phyloP scores from a whole-genome alignment of 2,888 invertebrate species.

The Tuberolachnus salignus region DNA sequence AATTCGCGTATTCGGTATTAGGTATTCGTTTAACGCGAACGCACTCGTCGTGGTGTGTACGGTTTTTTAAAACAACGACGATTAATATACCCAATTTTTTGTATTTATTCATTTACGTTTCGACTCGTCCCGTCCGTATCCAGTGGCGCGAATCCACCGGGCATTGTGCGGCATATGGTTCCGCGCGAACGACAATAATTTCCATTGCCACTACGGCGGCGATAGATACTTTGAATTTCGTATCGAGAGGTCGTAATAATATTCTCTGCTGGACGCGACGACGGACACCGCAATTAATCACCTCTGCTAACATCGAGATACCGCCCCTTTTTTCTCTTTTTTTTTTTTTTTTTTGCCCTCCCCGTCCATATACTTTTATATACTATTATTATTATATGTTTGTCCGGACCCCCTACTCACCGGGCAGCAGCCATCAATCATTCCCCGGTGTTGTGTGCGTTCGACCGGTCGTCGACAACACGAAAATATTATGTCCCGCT shows the following conservation, averaged over 20 bases:
- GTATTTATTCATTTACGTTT: no score
- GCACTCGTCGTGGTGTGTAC: no score
- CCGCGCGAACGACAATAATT: not conserved
- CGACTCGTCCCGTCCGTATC: not conserved
- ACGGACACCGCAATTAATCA: constrained; percentile 48
- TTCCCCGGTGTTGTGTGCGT: constrained; percentile 1
- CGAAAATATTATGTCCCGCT: constrained; percentile 27
- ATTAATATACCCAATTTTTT: no score
- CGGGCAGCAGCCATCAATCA: constrained; percentile 33
- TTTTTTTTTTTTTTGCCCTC: no score
- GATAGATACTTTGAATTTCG: constrained; percentile 3
- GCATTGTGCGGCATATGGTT: not conserved
- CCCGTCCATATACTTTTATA: no score
- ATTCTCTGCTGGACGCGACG: constrained; percentile 41
- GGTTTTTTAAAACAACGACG: no score
- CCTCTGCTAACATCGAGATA: constrained; percentile 42
- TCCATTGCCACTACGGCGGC: no score
- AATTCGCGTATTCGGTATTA: no score
- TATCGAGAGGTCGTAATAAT: constrained; percentile 38
- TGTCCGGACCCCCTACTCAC: constrained; percentile 31
- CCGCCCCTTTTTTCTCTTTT: constrained; percentile 21
- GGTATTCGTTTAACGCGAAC: no score
- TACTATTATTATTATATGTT: no score
- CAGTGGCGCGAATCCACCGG: no score
- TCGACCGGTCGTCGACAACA: constrained; percentile 37